These are phyloP conservation scores for Mimas tiliae DNA, from an alignment of 2,888 invertebrate species.

Conservation along the genomic window DNA sequence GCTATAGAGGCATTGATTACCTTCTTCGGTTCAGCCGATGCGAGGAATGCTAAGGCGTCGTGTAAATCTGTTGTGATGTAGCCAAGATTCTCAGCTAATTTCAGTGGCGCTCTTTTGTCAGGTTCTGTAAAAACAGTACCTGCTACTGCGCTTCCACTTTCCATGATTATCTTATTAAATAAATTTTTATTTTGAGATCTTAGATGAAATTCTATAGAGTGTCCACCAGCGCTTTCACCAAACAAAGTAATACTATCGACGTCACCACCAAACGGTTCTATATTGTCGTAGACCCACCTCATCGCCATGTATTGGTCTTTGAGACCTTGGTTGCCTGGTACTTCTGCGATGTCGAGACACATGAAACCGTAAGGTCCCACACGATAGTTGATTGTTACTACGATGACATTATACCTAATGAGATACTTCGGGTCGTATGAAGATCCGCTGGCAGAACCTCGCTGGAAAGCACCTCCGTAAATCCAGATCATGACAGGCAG, in stretches of 20 bases:
- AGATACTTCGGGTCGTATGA: conserved; percentile 52
- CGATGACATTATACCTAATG: conserved; percentile 51
- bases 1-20: conserved; percentile 46
- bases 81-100: conserved; percentile 51
- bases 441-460: conserved; percentile 45
- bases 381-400: conserved; percentile 57
- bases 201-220: conserved; percentile 56
- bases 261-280: conserved; percentile 62
- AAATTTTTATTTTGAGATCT: conserved; percentile 45
- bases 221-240: conserved; percentile 62
- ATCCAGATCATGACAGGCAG: conserved; percentile 63
- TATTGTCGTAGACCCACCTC: conserved; percentile 60
- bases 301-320: conserved; percentile 61
- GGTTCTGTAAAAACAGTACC: conserved; percentile 45
- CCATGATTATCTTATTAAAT: conserved; percentile 51
- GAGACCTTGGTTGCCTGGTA: conserved; percentile 65
- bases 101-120: conserved; percentile 46
- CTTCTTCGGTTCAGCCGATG: conserved; percentile 39
- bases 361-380: conserved; percentile 65
- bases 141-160: conserved; percentile 52
- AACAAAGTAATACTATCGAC: conserved; percentile 52
- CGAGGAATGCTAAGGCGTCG: conserved; percentile 51
- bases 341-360: conserved; percentile 59
- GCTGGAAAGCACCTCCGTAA: conserved; percentile 56
- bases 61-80: conserved; percentile 39